These are phyloP conservation scores for Pandion haliaetus DNA, from an alignment of 2,113 vertebrate species.

Conservation along the genomic window DNA sequence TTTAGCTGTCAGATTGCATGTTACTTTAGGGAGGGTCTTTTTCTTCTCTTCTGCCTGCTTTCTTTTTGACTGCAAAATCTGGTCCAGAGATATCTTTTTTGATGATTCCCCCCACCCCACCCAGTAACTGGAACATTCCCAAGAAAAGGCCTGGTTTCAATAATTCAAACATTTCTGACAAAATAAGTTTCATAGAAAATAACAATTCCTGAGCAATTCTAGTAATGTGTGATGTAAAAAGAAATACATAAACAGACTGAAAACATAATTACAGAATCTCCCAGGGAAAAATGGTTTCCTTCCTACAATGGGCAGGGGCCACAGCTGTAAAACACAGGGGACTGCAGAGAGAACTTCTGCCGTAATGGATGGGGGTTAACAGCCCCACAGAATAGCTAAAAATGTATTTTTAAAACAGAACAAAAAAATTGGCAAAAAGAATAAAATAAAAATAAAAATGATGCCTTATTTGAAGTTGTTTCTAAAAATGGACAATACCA, in stretches of 20 bases:
- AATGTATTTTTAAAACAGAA: neutral
- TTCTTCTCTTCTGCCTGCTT: neutral
- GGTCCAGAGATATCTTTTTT: neutral
- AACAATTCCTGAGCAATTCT: neutral
- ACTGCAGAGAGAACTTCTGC: neutral
- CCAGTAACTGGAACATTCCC: neutral
- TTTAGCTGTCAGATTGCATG: neutral
- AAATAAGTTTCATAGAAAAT: neutral
- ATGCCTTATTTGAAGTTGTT: neutral
- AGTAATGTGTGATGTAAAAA: neutral
- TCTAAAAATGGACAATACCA: neutral
- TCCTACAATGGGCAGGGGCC: neutral
- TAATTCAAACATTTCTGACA: neutral
- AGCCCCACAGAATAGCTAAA: neutral
- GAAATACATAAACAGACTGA: neutral
- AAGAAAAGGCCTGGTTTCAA: neutral
- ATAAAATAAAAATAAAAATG: neutral
- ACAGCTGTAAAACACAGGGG: neutral
- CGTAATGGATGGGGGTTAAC: neutral
- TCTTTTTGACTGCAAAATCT: neutral
- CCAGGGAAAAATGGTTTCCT: neutral
- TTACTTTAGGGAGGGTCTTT: neutral
- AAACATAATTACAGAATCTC: neutral
- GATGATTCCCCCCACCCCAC: accelerated
- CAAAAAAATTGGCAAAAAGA: neutral